Conservation (phyloP, 2,888 invertebrate species). For the Drosophila infuscata region DNA sequence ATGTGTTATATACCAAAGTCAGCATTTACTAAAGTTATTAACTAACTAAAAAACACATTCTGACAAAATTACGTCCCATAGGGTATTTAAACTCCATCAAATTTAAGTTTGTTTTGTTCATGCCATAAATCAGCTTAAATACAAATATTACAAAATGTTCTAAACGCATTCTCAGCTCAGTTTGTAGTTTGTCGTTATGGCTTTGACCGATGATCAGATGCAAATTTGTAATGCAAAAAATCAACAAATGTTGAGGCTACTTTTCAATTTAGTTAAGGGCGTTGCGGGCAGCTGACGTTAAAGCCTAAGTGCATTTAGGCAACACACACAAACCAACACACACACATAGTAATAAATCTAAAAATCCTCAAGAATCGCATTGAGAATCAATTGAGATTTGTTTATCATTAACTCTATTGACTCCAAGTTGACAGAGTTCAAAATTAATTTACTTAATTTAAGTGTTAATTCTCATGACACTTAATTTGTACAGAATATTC, state of each 20-base stretch:
- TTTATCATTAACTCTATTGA: constrained; percentile 20
- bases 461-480: neutral
- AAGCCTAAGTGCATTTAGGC: constrained; percentile 44
- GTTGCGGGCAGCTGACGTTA: constrained; percentile 7
- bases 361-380: constrained; percentile 15
- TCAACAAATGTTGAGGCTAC: constrained; percentile 53
- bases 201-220: constrained; percentile 25
- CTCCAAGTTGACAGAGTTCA: constrained; percentile 4
- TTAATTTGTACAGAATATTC: neutral
- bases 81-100: neutral
- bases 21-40: neutral
- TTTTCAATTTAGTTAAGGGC: constrained; percentile 11
- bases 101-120: neutral
- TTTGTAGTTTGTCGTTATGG: neutral
- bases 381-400: constrained; percentile 19
- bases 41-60: neutral
- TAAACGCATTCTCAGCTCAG: neutral
- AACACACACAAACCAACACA: constrained; percentile 12
- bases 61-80: neutral
- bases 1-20: neutral
- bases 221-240: constrained; percentile 47
- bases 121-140: neutral
- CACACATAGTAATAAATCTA: constrained; percentile 3
- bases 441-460: constrained; percentile 11
- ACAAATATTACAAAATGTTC: neutral